Evolutionary conservation across 2,797 vertebrate genomes (phyloP).

Genomic region (Poecilia velifera): DNA sequence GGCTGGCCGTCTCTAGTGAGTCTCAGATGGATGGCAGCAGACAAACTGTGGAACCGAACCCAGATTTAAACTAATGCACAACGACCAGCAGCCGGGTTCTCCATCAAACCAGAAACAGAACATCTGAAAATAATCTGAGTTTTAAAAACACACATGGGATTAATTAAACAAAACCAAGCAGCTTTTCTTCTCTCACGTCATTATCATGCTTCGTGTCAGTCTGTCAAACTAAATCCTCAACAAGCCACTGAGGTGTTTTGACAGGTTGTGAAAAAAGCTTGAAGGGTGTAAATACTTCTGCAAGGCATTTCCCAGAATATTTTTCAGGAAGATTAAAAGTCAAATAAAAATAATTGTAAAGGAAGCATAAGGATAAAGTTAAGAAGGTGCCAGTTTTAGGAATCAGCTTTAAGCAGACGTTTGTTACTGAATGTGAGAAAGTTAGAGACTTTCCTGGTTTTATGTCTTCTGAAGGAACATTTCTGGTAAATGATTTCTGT

Average conservation of each 20-base stretch:
- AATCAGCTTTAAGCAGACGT: not conserved
- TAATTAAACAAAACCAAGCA: not conserved
- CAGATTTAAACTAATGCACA: not conserved
- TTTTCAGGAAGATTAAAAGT: not conserved
- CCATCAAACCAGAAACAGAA: not conserved
- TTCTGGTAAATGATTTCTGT: not conserved
- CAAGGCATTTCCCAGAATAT: not conserved
- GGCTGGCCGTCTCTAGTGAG: not conserved
- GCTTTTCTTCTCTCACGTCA: not conserved
- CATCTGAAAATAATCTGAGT: not conserved
- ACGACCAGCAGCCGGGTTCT: not conserved
- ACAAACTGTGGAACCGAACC: not conserved
- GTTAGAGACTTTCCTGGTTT: not conserved
- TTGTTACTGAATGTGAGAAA: not conserved
- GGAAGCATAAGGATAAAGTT: not conserved
- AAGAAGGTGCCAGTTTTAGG: not conserved
- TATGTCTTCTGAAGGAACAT: not conserved
- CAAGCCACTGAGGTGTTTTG: not conserved
- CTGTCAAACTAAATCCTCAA: not conserved
- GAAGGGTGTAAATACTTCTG: not conserved
- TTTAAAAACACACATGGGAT: not conserved
- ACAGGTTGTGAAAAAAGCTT: not conserved
- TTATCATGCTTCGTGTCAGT: not conserved
- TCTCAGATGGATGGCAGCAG: conserved; percentile 3
- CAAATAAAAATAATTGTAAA: not conserved